Percentiles rank a stretch among this genome's conserved stretches.
These are phyloP conservation scores for Cyanoramphus novaezelandiae DNA, from an alignment of 2,113 vertebrate species.

Conservation along the genomic window DNA sequence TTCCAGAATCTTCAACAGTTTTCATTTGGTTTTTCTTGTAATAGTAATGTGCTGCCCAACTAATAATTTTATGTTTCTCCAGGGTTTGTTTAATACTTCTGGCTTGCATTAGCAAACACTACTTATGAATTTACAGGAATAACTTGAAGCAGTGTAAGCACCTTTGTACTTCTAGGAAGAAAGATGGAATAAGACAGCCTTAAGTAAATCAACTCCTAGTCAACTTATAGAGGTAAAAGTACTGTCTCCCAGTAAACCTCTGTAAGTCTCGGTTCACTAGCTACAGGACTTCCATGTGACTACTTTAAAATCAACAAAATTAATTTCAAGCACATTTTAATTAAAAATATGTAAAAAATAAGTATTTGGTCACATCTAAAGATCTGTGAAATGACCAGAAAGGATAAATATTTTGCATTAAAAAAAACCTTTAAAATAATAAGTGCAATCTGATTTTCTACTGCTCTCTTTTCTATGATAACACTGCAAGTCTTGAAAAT, in stretches of 20 bases:
- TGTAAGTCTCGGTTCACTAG: background rate
- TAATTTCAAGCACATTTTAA: background rate
- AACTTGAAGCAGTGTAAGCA: background rate
- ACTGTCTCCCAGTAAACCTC: background rate
- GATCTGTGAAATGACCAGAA: background rate
- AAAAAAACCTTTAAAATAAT: background rate
- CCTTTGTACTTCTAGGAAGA: background rate
- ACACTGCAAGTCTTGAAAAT: background rate
- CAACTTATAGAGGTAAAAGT: background rate
- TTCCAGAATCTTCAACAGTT: background rate
- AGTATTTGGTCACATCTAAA: background rate
- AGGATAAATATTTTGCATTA: background rate
- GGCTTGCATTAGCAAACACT: background rate
- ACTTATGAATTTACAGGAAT: background rate
- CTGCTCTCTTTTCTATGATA: background rate
- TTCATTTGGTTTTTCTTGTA: background rate
- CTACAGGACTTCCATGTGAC: background rate
- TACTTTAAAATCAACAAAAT: background rate
- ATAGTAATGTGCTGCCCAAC: background rate
- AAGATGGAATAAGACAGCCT: background rate
- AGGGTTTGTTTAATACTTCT: background rate
- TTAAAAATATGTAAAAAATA: background rate
- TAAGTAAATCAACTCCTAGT: background rate
- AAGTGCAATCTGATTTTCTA: background rate
- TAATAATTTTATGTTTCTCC: background rate